Evolutionary conservation across 92 coral and sea anemone genomes (phyloP).

Genomic region (Anthopleura xanthogrammica): DNA sequence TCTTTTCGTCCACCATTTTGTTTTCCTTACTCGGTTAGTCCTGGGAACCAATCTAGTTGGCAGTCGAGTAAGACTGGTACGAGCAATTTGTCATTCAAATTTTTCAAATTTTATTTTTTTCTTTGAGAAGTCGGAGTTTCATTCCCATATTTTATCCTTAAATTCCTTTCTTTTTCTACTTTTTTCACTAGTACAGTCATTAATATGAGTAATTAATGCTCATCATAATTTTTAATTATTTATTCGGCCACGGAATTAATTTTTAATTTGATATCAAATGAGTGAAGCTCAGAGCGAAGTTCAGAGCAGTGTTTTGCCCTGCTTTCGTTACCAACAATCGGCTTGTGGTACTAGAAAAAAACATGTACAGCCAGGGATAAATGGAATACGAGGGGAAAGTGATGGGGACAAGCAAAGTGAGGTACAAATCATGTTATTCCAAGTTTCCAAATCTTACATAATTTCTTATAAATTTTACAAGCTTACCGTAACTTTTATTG

Average conservation of each 20-base stretch:
- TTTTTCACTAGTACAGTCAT: too few relatives aligned
- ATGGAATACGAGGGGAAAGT: not conserved
- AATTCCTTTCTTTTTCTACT: too few relatives aligned
- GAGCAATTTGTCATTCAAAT: not conserved
- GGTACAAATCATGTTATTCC: not conserved
- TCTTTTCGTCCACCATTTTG: conserved; percentile 35
- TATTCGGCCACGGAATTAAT: not conserved
- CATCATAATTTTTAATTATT: too few relatives aligned
- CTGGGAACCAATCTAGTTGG: conserved; percentile 13
- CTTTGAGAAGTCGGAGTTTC: too few relatives aligned
- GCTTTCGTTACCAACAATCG: not conserved
- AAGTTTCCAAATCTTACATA: not conserved
- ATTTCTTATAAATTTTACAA: not conserved
- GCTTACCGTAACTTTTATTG: not conserved
- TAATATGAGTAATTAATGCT: too few relatives aligned
- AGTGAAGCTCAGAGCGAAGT: not conserved
- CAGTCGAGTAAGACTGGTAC: not conserved
- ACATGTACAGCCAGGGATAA: not conserved
- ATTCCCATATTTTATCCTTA: too few relatives aligned
- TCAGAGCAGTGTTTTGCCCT: not conserved
- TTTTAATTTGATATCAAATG: not conserved
- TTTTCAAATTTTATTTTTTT: not conserved
- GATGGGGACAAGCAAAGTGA: conserved; percentile 6
- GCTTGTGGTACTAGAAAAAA: not conserved
- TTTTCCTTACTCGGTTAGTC: conserved; percentile 7